Percentiles rank a stretch among this genome's conserved stretches.
These are phyloP conservation scores for Chloroclysta siterata DNA, from an alignment of 2,888 invertebrate genomes.

Conservation along the genomic window DNA sequence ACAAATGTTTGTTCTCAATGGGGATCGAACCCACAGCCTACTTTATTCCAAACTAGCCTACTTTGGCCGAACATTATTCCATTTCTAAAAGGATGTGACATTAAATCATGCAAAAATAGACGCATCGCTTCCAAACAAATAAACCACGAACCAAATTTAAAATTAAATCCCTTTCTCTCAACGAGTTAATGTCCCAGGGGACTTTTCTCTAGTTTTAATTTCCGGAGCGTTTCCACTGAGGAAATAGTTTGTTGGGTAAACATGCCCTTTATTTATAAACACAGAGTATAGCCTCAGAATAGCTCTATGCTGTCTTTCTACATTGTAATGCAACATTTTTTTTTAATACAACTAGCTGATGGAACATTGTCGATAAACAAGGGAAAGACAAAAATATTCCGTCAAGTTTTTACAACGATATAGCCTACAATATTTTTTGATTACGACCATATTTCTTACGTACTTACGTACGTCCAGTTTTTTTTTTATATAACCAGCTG, in stretches of 20 bases:
- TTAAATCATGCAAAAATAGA: conserved; percentile 25
- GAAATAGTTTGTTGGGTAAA: conserved; percentile 75
- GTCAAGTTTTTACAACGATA: no score
- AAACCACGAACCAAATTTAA: conserved; percentile 68
- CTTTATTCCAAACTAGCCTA: no score
- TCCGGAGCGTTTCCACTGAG: conserved; percentile 75
- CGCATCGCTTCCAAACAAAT: conserved; percentile 58
- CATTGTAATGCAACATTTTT: no score
- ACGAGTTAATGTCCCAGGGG: conserved; percentile 74
- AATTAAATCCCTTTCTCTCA: conserved; percentile 73
- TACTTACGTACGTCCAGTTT: no score
- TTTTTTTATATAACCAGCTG: no score
- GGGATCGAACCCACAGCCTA: no score
- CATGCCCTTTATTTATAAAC: conserved; percentile 34
- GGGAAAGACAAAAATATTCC: no score
- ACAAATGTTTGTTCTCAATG: no score
- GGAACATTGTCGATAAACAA: no score
- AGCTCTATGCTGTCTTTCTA: not conserved
- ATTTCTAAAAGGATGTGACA: conserved; percentile 18
- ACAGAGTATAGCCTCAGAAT: not conserved
- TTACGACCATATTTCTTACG: no score
- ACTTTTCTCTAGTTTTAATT: conserved; percentile 80
- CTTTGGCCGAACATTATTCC: not conserved
- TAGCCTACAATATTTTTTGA: no score
- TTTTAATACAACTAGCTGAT: no score